Evolutionary conservation across 2,797 vertebrate genomes (phyloP), one percentile per base, ranked within the genome.

Genomic region (Epinephelus awoara): DNA sequence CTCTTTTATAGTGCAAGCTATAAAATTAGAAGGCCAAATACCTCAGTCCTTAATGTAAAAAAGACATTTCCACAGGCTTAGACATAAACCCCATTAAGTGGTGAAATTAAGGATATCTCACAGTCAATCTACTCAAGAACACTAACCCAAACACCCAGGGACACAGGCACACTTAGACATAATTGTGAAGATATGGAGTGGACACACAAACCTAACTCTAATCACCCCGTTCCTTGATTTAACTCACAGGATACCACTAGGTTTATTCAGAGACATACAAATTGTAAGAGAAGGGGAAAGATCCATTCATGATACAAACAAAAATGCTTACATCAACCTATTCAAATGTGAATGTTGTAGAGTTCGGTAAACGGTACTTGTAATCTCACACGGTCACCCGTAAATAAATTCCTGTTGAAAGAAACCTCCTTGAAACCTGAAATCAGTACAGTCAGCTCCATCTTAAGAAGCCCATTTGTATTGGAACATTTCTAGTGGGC

Each of bases 401-500:
- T n/a, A 19, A 44, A 15, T 40, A 15, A 29, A 44, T 67, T 52
- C 17, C 18, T 15, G 21, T 19, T 55, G 3, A 40, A 67, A 40
- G 9, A 38, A 54, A 29, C 44, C 38, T 59, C 1, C 3, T n/a
- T 54, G 4, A 65, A 59, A 64, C 61, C 25, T 34, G 18, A 54
- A 51, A 76, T 12, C 47, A 54, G 10, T n/a, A 50, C 15, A 62
- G 40, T 15, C 15, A 62, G 27, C 18, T 25, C 52, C 61, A 58
- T 58, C 27, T 49, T n/a, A 15, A 56, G 12, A 9, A 54, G 15
- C 15, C 42, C 14, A 34, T 58, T 79, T 70, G 44, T 70, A 70
- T 6, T 67, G 29, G 61, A 40, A 59, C 17, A 46, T 66, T 67
- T 52, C 25, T 59, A 34, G 21, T 57, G 21, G 11, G 62, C 55